Conservation (phyloP, 1,140 invertebrate species). For the Magallana angulata region DNA sequence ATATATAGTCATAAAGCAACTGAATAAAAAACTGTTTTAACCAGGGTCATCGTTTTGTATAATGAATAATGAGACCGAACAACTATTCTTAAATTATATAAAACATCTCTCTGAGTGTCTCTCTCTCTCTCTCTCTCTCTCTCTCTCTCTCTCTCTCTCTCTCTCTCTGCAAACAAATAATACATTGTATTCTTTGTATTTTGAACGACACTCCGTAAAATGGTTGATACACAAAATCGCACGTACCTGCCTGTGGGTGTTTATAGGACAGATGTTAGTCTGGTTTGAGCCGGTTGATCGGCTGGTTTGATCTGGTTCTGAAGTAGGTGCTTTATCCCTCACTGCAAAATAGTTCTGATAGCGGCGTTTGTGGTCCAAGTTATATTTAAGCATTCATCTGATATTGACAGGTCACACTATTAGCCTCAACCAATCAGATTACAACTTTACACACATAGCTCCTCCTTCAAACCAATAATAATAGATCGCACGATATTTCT, state of each 20-base stretch:
- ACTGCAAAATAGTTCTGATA: not conserved
- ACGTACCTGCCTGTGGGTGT: not conserved
- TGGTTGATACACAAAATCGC: not conserved
- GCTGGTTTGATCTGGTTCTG: not conserved
- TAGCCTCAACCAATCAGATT: slow-evolving; percentile 4
- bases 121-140: not conserved
- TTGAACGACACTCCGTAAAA: no score
- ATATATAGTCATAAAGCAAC: no score
- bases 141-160: not conserved
- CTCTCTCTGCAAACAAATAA: not conserved
- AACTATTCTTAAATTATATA: no score
- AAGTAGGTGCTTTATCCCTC: slow-evolving; percentile 3
- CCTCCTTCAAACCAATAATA: not conserved
- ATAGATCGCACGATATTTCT: not conserved
- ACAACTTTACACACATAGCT: not conserved
- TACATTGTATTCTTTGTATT: no score
- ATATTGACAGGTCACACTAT: slow-evolving; percentile 19
- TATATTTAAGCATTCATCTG: not conserved
- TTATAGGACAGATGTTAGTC: slow-evolving; percentile 6
- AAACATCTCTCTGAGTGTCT: not conserved
- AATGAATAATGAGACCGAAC: no score
- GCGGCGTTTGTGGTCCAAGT: not conserved
- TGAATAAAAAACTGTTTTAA: no score
- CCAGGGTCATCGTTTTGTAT: no score
- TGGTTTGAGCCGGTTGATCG: not conserved